Conservation (phyloP, 2,113 vertebrate genomes). For the Rhinoptilus africanus region DNA sequence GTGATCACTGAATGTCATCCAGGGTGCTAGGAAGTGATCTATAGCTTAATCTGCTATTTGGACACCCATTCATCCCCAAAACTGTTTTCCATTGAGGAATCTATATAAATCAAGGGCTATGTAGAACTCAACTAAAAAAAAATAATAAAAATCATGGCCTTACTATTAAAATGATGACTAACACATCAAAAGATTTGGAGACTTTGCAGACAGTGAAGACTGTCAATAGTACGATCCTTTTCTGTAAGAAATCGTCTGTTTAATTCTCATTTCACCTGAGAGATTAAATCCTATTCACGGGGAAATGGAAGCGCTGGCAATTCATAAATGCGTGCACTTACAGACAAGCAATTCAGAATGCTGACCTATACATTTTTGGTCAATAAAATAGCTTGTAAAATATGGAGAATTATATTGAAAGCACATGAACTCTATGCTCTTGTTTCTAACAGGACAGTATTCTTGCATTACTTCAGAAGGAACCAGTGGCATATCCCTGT, state of each 20-base stretch:
- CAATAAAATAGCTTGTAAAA: background rate
- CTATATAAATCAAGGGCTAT: background rate
- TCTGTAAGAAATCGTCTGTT: background rate
- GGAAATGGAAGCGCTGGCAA: background rate
- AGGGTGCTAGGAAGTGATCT: background rate
- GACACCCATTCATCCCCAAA: background rate
- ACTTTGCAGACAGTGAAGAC: background rate
- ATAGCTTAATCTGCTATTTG: background rate
- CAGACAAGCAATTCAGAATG: background rate
- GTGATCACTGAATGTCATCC: background rate
- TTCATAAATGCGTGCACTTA: background rate
- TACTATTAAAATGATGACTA: background rate
- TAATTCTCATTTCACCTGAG: background rate
- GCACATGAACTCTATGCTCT: background rate
- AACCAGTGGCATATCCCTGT: background rate
- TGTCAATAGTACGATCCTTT: background rate
- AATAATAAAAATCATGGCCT: no score
- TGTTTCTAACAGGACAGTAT: background rate
- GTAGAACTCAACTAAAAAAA: background rate
- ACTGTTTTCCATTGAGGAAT: background rate
- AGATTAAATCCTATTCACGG: background rate
- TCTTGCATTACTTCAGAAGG: background rate
- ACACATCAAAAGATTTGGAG: background rate
- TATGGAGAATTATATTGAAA: background rate
- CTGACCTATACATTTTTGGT: background rate